Evolutionary conservation across 1,140 invertebrate genomes (phyloP), one percentile per base, ranked within the genome.

Genomic region (Ips typographus): DNA sequence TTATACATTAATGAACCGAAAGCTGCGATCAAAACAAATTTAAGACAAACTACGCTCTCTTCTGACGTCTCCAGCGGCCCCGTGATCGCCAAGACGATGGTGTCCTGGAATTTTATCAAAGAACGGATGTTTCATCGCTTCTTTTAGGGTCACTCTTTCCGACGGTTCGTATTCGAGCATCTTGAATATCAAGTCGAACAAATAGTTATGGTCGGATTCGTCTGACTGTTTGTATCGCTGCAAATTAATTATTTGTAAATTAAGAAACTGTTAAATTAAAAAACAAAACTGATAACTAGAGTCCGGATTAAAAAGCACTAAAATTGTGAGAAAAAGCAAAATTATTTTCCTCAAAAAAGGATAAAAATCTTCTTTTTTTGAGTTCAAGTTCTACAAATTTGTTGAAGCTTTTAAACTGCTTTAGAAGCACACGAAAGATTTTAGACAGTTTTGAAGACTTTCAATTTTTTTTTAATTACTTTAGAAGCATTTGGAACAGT

Each of bases 141-240:
- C 95, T 43, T 88, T 86, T 68, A 99, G 83, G 60, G 91, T 91
- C 72, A 99, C 93, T 53, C 98, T 86, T 76, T 94, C 89, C 7
- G 87, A 85, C 38, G 97, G 96, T 77, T 99, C 95, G 82, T 98
- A 99, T 69, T 98, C 95, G 76, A 99, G 83, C 97, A 99, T 99
- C 82, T 90, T 89, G 72, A 90, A 87, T 72, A 99, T 92, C 70
- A 99, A 83, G 78, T 99, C 94, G 82, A 99, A 98, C 71, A 99
- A 82, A 76, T 95, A 89, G 66, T 90, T 86, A 80, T 98, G 94
- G 73, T 99, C 96, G 68, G 94, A 89, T 75, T 95, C 93, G 64
- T 95, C 94, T 68, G 83, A 87, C 75, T 90, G 86, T 82, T 96
- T 88, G 83, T 98, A 99, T 80, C 96, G 89, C 94, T 98, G 86